Base-by-base conservation (phyloP, 2,113 vertebrate species). In the Plestiodon gilberti region DNA sequence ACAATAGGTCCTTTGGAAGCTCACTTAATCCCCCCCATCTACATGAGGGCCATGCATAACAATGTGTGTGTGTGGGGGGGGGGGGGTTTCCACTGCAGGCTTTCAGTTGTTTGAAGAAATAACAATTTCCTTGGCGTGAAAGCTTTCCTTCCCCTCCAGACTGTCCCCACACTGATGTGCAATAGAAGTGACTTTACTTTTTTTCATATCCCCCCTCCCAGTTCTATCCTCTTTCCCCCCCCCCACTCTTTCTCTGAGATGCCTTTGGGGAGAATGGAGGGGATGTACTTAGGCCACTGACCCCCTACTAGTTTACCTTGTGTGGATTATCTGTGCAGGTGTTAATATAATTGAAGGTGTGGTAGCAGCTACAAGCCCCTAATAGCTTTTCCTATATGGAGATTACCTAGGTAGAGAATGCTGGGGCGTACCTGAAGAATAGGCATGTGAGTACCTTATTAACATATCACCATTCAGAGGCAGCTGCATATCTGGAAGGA, bases 321-420 rank as follows among this genome's bases (percentile, higher is more conserved):
- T 90, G 78, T 91, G 96, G 97, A 97, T 97, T 97, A 96, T 96
- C 90, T 93, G 95, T 96, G 98, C 98, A 99, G 98, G 98, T 98
- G 98, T 97, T 97, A 95, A 96, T 96, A 96, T 98, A 98, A 98
- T 98, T 98, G 97, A 98, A 98, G 98, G 98, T 99, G 97, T 98
- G 96, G 96, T 95, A 95, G 94, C 92, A 97, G 95, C 96, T 95
- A 95, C 91, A 96, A 92, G 84, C 94, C 22, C 94, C 91, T 97
- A 95, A 96, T 95, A 95, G 96, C 94, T 94, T 97, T 96, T 95
- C 96, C 96, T 97, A 91, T 95, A 94, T 95, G 96, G 97, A 98
- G 97, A 97, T 98, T 97, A 97, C 96, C 97, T 98, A 98, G 97
- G 97, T 98, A 97, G 94, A 96, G 96, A 97, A 97, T 97, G 96